Conservation (phyloP, 2,888 invertebrate species). For the Eupithecia tripunctaria region DNA sequence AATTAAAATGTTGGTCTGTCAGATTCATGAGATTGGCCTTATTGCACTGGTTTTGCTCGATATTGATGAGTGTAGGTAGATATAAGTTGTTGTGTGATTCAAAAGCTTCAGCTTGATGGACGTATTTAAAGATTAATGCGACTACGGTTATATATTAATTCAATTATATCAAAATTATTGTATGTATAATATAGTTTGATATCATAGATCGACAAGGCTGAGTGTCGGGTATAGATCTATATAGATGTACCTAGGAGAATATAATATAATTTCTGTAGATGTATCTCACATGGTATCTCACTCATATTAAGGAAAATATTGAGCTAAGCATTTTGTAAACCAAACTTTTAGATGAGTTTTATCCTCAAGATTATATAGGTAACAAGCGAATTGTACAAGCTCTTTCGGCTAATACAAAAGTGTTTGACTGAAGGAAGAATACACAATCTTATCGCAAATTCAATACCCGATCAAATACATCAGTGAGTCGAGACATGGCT, state of each 20-base stretch:
- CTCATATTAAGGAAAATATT: too few species aligned
- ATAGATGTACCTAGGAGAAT: too few species aligned
- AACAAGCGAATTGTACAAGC: neutral
- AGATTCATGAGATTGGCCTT: slow-evolving; percentile 20
- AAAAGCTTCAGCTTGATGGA: neutral
- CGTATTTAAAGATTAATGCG: neutral
- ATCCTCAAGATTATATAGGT: neutral
- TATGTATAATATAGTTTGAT: too few species aligned
- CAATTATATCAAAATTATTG: too few species aligned
- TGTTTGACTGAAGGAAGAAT: slow-evolving; percentile 20
- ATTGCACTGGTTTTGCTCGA: slow-evolving; percentile 5
- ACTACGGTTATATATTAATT: too few species aligned
- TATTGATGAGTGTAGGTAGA: too few species aligned
- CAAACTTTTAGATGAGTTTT: neutral
- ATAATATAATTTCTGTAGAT: too few species aligned
- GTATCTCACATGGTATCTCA: too few species aligned
- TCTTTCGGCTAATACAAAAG: slow-evolving; percentile 1
- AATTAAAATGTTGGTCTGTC: slow-evolving; percentile 56
- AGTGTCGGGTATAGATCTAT: too few species aligned
- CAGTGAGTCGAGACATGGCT: slow-evolving; percentile 12
- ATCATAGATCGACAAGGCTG: too few species aligned
- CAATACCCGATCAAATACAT: slow-evolving; percentile 22
- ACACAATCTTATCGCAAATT: slow-evolving; percentile 24
- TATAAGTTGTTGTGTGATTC: neutral
- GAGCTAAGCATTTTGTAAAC: too few species aligned